These are phyloP conservation scores for Lithophane socia DNA, from an alignment of 2,888 invertebrate genomes.

Conservation along the genomic window DNA sequence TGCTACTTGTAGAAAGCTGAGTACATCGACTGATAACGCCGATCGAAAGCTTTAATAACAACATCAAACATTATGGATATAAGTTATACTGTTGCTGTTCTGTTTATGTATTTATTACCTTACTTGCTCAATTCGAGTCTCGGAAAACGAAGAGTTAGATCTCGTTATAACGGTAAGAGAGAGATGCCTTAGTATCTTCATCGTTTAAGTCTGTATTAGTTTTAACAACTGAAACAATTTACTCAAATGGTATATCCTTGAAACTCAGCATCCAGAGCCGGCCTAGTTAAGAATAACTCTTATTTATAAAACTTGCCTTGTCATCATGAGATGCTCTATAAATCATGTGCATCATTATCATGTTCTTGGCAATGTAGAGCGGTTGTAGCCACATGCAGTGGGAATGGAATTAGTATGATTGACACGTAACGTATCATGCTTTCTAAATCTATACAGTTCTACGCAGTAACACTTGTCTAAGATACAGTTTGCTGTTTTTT, in stretches of 20 bases:
- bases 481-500: background rate
- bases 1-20: conserved; percentile 49
- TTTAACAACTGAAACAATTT: conserved; percentile 51
- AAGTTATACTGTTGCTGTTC: conserved; percentile 13
- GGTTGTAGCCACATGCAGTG: conserved; percentile 26
- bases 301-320: conserved; percentile 50
- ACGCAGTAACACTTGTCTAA: conserved; percentile 5
- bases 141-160: background rate
- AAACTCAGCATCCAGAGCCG: conserved; percentile 22
- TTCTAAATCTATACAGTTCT: conserved; percentile 36
- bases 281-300: conserved; percentile 36
- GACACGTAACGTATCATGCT: conserved; percentile 22
- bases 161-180: conserved; percentile 3
- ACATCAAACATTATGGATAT: conserved; percentile 9
- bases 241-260: conserved; percentile 58
- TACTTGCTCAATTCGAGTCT: background rate
- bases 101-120: conserved; percentile 14
- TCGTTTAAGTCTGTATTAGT: conserved; percentile 3
- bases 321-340: conserved; percentile 39
- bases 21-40: conserved; percentile 34
- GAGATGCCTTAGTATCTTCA: background rate
- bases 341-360: conserved; percentile 45
- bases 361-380: conserved; percentile 54
- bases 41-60: conserved; percentile 39
- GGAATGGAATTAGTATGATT: conserved; percentile 39